A percentile compares a stretch with the other conserved stretches of the same genome.
Evolutionary conservation across 2,888 invertebrate genomes (phyloP).

Genomic region (Mesodorylaimus sp.): DNA sequence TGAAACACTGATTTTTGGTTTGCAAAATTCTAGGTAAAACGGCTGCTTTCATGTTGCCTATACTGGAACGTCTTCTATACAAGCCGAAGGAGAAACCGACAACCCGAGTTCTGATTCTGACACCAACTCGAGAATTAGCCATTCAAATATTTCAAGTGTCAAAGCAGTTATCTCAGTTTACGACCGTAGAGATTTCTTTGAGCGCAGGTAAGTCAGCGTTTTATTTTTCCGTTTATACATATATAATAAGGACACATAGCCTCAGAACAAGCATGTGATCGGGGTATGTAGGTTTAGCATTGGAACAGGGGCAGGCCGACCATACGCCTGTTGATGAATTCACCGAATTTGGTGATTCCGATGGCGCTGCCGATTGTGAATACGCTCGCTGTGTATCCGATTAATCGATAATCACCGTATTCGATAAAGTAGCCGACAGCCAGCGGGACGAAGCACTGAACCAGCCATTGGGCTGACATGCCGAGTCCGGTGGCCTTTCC

Average conservation of each 20-base stretch:
- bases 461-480: slow-evolving; percentile 25
- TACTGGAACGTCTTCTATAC: slow-evolving; percentile 74
- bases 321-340: slow-evolving; percentile 23
- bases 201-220: slow-evolving; percentile 26
- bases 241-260: too few relatives aligned
- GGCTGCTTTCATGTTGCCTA: slow-evolving; percentile 93
- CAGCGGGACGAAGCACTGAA: slow-evolving; percentile 26
- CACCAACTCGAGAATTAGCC: slow-evolving; percentile 89
- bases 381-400: slow-evolving; percentile 25
- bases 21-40: slow-evolving; percentile 61
- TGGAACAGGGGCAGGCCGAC: too few relatives aligned
- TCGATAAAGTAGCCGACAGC: slow-evolving; percentile 23
- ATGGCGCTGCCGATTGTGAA: slow-evolving; percentile 17
- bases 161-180: slow-evolving; percentile 69
- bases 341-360: slow-evolving; percentile 22
- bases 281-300: too few relatives aligned
- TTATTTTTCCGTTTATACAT: too few relatives aligned
- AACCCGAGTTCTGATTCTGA: slow-evolving; percentile 70
- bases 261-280: too few relatives aligned
- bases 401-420: slow-evolving; percentile 25
- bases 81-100: slow-evolving; percentile 49
- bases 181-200: slow-evolving; percentile 36
- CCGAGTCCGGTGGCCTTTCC: slow-evolving; percentile 29
- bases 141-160: slow-evolving; percentile 92
- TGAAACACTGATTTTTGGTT: not conserved